These are phyloP conservation scores for Pseudomyrmex sp. DNA, from an alignment of 1,140 invertebrate species.

Conservation along the genomic window DNA sequence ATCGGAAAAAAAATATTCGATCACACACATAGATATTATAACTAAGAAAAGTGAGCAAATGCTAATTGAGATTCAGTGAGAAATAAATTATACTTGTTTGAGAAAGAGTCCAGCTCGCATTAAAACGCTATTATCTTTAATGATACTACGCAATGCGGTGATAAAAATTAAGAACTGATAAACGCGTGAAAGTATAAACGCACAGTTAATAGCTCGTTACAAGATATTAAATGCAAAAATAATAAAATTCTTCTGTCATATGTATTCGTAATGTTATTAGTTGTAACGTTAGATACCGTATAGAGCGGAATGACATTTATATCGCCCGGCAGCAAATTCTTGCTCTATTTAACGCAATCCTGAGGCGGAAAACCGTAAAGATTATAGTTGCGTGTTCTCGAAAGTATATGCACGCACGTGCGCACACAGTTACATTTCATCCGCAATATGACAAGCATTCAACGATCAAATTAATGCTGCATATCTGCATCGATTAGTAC, in stretches of 20 bases:
- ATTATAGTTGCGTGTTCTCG: conserved; percentile 1
- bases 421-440: conserved; percentile 8
- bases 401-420: background rate
- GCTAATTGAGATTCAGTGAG: background rate
- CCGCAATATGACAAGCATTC: conserved; percentile 12
- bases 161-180: conserved; percentile 49
- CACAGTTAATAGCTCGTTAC: conserved; percentile 46
- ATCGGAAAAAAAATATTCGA: background rate
- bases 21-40: background rate
- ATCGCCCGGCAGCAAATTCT: conserved; percentile 35
- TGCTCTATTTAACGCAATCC: conserved; percentile 51
- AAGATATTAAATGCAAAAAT: conserved; percentile 43
- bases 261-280: conserved; percentile 36
- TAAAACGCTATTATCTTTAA: conserved; percentile 41
- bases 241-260: conserved; percentile 43
- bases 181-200: conserved; percentile 18
- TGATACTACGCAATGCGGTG: background rate
- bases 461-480: conserved; percentile 49
- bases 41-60: background rate
- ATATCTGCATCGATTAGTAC: conserved; percentile 46
- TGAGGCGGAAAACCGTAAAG: conserved; percentile 16
- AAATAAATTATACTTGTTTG: conserved; percentile 18
- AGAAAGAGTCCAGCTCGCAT: background rate
- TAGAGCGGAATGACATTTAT: conserved; percentile 36
- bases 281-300: conserved; percentile 18